Percentiles rank a stretch among this genome's conserved stretches.
phyloP scores from a whole-genome alignment of 1,140 invertebrate species.

The Aphis craccivora region DNA sequence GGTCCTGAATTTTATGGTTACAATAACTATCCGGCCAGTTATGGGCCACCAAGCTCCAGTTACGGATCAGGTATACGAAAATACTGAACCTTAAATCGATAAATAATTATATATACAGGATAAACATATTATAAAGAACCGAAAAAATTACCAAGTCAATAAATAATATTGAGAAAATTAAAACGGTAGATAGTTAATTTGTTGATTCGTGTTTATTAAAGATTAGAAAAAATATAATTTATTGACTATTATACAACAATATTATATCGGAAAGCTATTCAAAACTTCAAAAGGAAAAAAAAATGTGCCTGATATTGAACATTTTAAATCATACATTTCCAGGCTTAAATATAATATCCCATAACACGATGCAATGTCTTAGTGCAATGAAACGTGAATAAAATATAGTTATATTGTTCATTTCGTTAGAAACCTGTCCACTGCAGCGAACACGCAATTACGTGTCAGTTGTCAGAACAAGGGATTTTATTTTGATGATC shows the following conservation, averaged over 20 bases:
- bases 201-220: neutral
- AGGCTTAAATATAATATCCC: neutral
- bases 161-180: no score
- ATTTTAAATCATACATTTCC: neutral
- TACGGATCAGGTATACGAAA: conserved; percentile 26
- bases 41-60: conserved; percentile 38
- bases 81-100: neutral
- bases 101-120: no score
- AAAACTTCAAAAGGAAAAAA: neutral
- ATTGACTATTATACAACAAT: neutral
- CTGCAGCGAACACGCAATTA: neutral
- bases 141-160: neutral
- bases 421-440: neutral
- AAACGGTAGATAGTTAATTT: neutral
- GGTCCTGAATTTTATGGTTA: conserved; percentile 44
- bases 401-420: neutral
- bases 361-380: neutral
- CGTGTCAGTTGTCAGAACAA: neutral
- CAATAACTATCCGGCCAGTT: conserved; percentile 44
- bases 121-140: neutral
- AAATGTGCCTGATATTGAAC: neutral
- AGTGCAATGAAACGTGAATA: neutral
- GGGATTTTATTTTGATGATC: neutral
- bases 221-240: neutral
- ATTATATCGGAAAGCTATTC: neutral